Evolutionary conservation across 2,888 invertebrate genomes (phyloP).

Genomic region (Nymphalis polychloros): DNA sequence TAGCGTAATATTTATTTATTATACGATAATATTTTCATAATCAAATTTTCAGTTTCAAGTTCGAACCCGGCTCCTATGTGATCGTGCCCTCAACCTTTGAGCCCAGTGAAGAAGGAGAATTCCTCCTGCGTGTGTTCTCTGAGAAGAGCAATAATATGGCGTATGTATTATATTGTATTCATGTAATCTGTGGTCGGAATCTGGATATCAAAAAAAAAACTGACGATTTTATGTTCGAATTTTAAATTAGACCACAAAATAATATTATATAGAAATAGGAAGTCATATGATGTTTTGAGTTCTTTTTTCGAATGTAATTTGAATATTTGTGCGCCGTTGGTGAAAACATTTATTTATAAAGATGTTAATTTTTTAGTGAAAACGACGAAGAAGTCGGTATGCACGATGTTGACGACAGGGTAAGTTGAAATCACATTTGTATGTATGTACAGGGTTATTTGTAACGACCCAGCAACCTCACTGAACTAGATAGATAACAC

Average conservation of each 20-base stretch:
- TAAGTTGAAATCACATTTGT: slow-evolving; percentile 79
- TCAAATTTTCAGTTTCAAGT: slow-evolving; percentile 86
- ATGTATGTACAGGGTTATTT: too few species aligned
- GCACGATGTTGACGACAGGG: slow-evolving; percentile 90
- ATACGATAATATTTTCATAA: too few species aligned
- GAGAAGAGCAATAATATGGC: slow-evolving; percentile 94
- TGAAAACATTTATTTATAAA: background rate
- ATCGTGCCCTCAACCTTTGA: slow-evolving; percentile 99
- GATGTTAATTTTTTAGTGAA: slow-evolving; percentile 83
- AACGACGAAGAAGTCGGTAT: slow-evolving; percentile 94
- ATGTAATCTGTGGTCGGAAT: background rate
- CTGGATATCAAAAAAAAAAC: too few species aligned
- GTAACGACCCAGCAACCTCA: too few species aligned
- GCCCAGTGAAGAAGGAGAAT: slow-evolving; percentile 97
- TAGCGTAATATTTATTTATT: too few species aligned
- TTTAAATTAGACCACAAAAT: too few species aligned
- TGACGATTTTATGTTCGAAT: too few species aligned
- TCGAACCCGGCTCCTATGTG: slow-evolving; percentile 96
- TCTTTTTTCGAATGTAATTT: background rate
- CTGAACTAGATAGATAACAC: too few species aligned
- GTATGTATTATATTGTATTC: slow-evolving; percentile 79
- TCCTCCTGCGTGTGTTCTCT: slow-evolving; percentile 96
- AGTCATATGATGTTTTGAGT: too few species aligned
- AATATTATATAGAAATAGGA: too few species aligned
- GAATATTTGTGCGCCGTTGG: background rate